Percentiles rank a stretch among this genome's conserved stretches.
Evolutionary conservation across 2,113 vertebrate genomes (phyloP).

Genomic region (Oryzias celebensis): DNA sequence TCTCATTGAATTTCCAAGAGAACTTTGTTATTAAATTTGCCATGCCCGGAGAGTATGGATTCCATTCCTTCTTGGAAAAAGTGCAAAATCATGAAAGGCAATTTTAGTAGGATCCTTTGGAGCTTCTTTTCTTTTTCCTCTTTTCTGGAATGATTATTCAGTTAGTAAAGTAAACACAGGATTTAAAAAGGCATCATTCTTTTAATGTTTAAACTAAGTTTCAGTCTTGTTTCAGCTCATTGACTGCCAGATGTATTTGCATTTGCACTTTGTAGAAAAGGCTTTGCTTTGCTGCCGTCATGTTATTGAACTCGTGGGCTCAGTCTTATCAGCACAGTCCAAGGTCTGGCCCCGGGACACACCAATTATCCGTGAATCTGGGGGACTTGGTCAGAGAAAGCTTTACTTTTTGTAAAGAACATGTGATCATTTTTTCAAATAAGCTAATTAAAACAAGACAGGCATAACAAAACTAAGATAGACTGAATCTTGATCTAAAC

Average conservation of each 20-base stretch:
- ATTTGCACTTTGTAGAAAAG: background rate
- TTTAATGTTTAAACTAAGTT: background rate
- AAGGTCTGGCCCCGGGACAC: conserved; percentile 16
- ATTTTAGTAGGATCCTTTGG: no score
- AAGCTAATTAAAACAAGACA: background rate
- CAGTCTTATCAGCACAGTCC: conserved; percentile 43
- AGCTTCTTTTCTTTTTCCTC: no score
- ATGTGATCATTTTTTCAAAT: background rate
- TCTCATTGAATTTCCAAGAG: no score
- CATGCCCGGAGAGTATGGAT: no score
- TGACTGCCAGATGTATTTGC: background rate
- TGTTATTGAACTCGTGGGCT: background rate
- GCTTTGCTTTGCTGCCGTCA: background rate
- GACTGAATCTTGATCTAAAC: no score
- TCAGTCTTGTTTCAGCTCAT: background rate
- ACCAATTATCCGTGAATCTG: background rate
- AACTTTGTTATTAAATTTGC: no score
- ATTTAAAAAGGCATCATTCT: no score
- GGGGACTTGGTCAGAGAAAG: background rate
- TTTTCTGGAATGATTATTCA: no score
- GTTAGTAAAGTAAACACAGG: no score
- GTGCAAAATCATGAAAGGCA: no score
- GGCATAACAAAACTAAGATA: background rate
- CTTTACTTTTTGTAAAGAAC: background rate
- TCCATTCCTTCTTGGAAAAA: no score